Evolutionary conservation across 2,797 vertebrate species (phyloP), one percentile per base, ranked within the genome.

Genomic region (Babyrousa celebensis): DNA sequence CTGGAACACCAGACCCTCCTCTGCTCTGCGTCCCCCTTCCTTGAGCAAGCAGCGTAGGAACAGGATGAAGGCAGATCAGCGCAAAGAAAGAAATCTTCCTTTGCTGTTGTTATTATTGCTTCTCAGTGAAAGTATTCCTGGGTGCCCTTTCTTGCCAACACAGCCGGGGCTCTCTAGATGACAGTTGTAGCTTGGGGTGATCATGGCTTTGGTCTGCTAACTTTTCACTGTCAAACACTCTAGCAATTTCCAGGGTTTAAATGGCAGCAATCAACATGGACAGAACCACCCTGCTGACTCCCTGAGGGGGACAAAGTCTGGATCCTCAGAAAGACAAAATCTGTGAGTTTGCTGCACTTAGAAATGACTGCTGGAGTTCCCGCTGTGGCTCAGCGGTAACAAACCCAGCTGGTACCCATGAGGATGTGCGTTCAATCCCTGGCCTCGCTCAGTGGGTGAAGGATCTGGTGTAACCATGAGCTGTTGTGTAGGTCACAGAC

Each of bases 171-270:
- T 29, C n/a, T 48, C 74, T 54, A 20, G 84, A 20, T 87, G 75
- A 84, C 60, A 29, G 32, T 18, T 56, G 62, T 70, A 91, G 79
- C 79, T 75, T 12, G n/a, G 54, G 65, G 89, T 63, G 52, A 56
- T 84, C 18, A 0, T 0, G 5, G 91, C 32, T 43, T 94, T 36
- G 60, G 80, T 48, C 43, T 75, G 74, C 43, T 89, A 74, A 79
- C 75, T 85, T 93, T 67, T 86, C 58, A 79, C 88, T 77, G 90
- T 89, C 92, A 84, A 56, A 62, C 92, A 32, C 17, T 27, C 23
- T 12, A 58, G 70, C 16, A 8, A 63, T 79, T 91, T 89, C 68
- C 94, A 89, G 88, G 62, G 48, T 94, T 85, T 95, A 48, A 93
- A 68, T 78, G 93, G n/a, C 58, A 82, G 40, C 23, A 54, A 32